A percentile compares a stretch with the other conserved stretches of the same genome.
phyloP scores from a whole-genome alignment of 2,888 invertebrate genomes.

The Ichneumon xanthorius region DNA sequence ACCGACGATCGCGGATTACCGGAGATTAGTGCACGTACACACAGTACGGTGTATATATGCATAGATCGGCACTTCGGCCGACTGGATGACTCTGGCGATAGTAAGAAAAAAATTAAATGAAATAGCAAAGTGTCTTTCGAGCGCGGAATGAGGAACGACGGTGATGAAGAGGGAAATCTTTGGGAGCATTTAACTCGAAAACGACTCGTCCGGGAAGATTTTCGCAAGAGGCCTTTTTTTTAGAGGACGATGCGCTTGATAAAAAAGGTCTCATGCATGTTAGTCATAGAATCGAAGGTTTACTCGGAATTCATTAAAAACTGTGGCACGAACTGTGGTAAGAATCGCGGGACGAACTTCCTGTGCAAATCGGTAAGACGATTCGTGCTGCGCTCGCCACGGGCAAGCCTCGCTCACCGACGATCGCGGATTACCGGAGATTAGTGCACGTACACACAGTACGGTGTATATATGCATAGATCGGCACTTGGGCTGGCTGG shows the following conservation, averaged over 20 bases:
- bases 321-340: too few relatives aligned
- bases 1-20: slow-evolving; percentile 34
- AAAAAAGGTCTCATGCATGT: too few relatives aligned
- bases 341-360: too few relatives aligned
- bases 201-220: neutral
- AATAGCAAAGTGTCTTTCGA: neutral
- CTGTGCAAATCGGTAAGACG: too few relatives aligned
- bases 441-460: neutral
- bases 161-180: neutral
- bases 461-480: neutral
- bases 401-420: slow-evolving; percentile 37
- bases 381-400: slow-evolving; percentile 56
- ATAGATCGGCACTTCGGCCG: neutral
- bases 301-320: too few relatives aligned
- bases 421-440: slow-evolving; percentile 23
- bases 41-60: neutral
- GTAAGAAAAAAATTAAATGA: neutral
- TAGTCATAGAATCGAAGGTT: too few relatives aligned
- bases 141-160: neutral
- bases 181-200: neutral
- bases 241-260: neutral
- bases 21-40: neutral
- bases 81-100: too few relatives aligned
- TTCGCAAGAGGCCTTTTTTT: neutral
- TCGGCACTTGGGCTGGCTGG: neutral